Conservation (phyloP, 2,797 vertebrate genomes). For the Chelon auratus region DNA sequence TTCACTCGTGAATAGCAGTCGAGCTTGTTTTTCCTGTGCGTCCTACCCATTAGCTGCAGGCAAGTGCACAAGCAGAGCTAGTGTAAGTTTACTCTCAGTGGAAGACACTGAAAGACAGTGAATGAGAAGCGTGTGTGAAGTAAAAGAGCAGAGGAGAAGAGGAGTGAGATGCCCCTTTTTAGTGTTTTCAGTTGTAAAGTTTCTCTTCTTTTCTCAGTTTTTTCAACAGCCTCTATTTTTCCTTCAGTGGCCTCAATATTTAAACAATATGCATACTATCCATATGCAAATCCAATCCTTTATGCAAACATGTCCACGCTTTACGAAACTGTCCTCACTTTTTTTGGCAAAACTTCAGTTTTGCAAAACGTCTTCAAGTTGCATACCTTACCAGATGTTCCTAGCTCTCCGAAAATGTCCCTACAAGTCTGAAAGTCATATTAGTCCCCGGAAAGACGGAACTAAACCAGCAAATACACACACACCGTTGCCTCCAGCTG, state of each 20-base stretch:
- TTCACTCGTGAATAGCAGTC: constrained; percentile 17
- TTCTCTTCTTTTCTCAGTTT: no score
- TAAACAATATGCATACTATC: no score
- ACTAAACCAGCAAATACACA: no score
- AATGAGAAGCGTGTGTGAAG: neutral
- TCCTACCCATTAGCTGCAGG: constrained; percentile 54
- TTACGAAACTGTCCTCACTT: neutral
- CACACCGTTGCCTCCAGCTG: constrained; percentile 27
- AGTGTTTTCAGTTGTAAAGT: no score
- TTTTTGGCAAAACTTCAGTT: no score
- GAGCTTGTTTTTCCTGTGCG: constrained; percentile 72
- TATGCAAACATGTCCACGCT: neutral
- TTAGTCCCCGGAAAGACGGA: neutral
- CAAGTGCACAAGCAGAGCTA: constrained; percentile 15
- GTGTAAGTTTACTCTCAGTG: neutral
- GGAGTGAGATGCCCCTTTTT: neutral
- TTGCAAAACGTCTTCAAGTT: no score
- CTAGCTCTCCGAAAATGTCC: neutral
- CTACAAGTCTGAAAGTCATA: neutral
- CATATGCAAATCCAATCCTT: no score
- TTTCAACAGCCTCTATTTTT: no score
- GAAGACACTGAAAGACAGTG: neutral
- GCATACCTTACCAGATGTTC: neutral
- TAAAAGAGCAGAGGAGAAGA: neutral
- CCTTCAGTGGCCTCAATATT: no score